Evolutionary conservation across 2,888 invertebrate genomes (phyloP).

Genomic region (Rhagonycha lutea): DNA sequence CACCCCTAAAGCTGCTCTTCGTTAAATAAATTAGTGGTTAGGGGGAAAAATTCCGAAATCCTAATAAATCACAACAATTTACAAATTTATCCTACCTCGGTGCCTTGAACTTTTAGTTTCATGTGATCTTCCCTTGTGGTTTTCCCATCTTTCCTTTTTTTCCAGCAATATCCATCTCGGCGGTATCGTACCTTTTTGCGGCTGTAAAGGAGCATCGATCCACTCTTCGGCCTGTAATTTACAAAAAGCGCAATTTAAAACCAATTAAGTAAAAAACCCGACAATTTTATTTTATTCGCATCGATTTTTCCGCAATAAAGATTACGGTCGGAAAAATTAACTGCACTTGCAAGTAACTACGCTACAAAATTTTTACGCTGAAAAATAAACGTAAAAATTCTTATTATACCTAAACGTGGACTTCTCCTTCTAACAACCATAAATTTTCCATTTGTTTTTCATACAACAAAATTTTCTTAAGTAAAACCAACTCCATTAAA

Average conservation of each 20-base stretch:
- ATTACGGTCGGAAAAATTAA: not conserved
- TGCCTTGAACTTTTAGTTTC: slow-evolving; percentile 97
- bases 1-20: not conserved
- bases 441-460: not conserved
- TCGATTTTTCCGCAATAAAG: not conserved
- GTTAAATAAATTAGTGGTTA: not conserved
- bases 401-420: not conserved
- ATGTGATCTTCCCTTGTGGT: slow-evolving; percentile 98
- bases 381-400: not conserved
- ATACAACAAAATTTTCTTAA: not conserved
- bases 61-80: not conserved
- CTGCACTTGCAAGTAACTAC: not conserved
- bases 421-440: not conserved
- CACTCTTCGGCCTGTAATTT: slow-evolving; percentile 87
- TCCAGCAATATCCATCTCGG: slow-evolving; percentile 98
- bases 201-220: slow-evolving; percentile 95
- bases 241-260: not conserved
- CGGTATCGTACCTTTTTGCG: slow-evolving; percentile 94
- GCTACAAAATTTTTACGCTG: not conserved
- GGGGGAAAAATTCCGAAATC: not conserved
- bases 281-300: not conserved
- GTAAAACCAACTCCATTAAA: slow-evolving; percentile 2
- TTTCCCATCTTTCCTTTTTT: slow-evolving; percentile 96
- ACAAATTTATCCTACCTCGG: slow-evolving; percentile 69
- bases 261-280: not conserved